Conservation (phyloP, 1,140 invertebrate species). For the Venustaconcha ellipsiformis region DNA sequence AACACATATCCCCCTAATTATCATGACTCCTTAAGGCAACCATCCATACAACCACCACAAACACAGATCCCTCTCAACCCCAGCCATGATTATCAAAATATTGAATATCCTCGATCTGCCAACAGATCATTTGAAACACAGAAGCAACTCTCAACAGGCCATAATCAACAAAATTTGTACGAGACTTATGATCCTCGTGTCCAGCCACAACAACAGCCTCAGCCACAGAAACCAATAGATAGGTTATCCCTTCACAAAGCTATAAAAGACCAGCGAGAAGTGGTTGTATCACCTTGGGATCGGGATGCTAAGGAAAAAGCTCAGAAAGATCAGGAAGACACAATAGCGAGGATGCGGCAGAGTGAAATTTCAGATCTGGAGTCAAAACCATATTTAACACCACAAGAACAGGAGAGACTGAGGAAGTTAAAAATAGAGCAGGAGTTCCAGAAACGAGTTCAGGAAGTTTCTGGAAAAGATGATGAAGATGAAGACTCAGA, state of each 20-base stretch:
- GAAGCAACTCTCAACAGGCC: too few species aligned
- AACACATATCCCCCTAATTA: too few species aligned
- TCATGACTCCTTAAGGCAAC: too few species aligned
- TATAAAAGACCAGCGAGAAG: conserved; percentile 33
- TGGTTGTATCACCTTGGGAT: conserved; percentile 60
- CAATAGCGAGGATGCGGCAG: conserved; percentile 48
- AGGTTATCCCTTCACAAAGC: conserved; percentile 24
- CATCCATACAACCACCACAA: too few species aligned
- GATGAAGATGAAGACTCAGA: conserved; percentile 63
- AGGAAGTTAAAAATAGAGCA: conserved; percentile 61
- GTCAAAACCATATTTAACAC: conserved; percentile 51
- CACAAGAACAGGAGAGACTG: conserved; percentile 62
- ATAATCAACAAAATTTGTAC: conserved; percentile 44
- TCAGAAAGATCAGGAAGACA: conserved; percentile 52
- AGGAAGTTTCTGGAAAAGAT: conserved; percentile 58
- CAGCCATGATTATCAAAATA: conserved; percentile 61
- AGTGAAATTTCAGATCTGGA: conserved; percentile 61
- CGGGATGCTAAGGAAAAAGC: conserved; percentile 62
- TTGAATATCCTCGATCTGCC: conserved; percentile 34
- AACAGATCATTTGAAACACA: too few species aligned
- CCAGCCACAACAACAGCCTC: conserved; percentile 16
- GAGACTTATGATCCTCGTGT: conserved; percentile 43
- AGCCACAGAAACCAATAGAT: conserved; percentile 9
- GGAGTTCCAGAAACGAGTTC: conserved; percentile 64
- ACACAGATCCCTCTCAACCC: too few species aligned